Evolutionary conservation across 2,797 vertebrate species (phyloP), one percentile per base, ranked within the genome.

Genomic region (Okamejei kenojei): DNA sequence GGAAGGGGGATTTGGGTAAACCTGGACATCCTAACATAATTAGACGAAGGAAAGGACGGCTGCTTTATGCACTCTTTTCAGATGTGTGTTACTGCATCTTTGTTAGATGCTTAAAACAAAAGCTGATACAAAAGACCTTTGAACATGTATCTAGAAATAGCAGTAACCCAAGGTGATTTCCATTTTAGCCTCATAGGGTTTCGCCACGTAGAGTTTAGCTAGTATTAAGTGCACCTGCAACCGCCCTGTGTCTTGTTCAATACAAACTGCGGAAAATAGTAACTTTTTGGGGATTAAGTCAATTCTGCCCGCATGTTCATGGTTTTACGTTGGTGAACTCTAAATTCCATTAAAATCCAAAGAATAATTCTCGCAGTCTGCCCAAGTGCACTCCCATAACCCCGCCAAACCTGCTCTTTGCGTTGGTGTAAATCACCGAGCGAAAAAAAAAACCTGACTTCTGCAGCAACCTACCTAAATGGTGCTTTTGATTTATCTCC

Each of bases 1-100:
- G 95, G 95, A 95, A 93, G 94, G 95, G 95, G 95, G 94, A 92
- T 94, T 95, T 95, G 96, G 94, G 38, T 76, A 76, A 76, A 92
- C 38, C 90, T 74, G n/a, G 90, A 92, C 90, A 76, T 92, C 90
- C 90, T 76, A 76, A 92, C 38, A 74, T 92, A 92, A 92, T 92
- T 92, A 92, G 21, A 68, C 71, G 11, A 23, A 92, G 71, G 54
- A 92, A 92, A 74, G n/a, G 38, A 76, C 38, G 29, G 45, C 9
- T 54, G 23, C 71, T 92, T 73, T 54, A 74, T 92, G 38, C 15
- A 54, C 38, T 5, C 71, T 76, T 92, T 92, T 74, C 90, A 73
- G 1, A 74, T 74, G 10, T 91, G 88, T 29, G 71, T 71, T 74
- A 45, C 68, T 74, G 10, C 26, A 38, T 74, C 23, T 92, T 76